A percentile compares a stretch with the other conserved stretches of the same genome.
Evolutionary conservation across 2,888 invertebrate species (phyloP).

Genomic region (Lumbricus terrestris): DNA sequence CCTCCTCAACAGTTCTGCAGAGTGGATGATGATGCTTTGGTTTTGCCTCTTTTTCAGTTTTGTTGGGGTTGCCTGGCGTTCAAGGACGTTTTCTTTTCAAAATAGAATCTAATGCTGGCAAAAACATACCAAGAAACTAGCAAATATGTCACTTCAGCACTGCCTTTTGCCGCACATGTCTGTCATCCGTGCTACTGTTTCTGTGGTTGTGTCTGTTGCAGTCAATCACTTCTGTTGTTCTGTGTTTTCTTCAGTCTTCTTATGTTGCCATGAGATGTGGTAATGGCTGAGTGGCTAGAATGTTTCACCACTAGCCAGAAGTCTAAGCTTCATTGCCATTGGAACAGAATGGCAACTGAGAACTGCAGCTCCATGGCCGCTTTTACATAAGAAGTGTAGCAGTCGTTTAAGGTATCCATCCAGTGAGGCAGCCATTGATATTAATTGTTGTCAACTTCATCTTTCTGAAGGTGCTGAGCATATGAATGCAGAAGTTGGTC

Average conservation of each 20-base stretch:
- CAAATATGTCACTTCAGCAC: background rate
- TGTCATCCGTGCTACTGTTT: background rate
- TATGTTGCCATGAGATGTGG: background rate
- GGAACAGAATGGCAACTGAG: background rate
- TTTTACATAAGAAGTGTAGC: too few species aligned
- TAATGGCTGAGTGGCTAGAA: background rate
- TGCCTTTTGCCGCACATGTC: background rate
- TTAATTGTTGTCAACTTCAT: too few species aligned
- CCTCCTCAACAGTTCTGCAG: background rate
- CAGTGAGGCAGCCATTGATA: too few species aligned
- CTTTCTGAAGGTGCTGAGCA: too few species aligned
- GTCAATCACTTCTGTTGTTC: background rate
- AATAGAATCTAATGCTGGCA: background rate
- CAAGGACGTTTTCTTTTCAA: background rate
- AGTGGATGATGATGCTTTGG: background rate
- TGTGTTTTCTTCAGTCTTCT: background rate
- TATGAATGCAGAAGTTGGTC: too few species aligned
- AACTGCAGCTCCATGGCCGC: background rate
- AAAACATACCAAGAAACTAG: background rate
- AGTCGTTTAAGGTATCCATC: too few species aligned
- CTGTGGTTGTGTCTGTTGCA: background rate
- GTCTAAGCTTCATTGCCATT: background rate
- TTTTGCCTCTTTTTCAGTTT: background rate
- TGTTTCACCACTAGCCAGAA: background rate
- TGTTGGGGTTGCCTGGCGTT: background rate